These are phyloP conservation scores for Vireo griseus DNA, from an alignment of 2,797 vertebrate genomes.

Conservation along the genomic window DNA sequence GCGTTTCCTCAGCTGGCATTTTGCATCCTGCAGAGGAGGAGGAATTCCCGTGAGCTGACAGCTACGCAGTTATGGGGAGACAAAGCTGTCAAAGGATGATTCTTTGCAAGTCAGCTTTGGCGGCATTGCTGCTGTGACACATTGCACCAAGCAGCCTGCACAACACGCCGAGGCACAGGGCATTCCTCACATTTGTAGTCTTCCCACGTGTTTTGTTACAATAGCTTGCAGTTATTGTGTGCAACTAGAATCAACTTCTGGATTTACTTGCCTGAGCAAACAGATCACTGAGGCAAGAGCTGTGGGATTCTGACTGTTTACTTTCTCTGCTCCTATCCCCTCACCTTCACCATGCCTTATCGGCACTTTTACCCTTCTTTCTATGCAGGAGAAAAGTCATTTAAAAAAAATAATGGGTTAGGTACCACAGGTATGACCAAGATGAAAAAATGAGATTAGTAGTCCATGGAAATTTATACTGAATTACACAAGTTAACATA, in stretches of 20 bases:
- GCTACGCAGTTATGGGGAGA: not conserved
- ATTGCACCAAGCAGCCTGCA: conserved; percentile 3
- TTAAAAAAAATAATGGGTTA: not conserved
- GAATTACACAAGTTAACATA: not conserved
- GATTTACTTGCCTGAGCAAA: not conserved
- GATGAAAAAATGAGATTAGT: not conserved
- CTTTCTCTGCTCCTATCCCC: not conserved
- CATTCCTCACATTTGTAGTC: conserved; percentile 30
- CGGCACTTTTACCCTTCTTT: not conserved
- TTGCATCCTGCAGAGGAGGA: conserved; percentile 7
- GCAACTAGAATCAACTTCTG: not conserved
- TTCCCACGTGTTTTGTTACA: not conserved
- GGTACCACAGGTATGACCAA: not conserved
- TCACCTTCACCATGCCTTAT: not conserved
- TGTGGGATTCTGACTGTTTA: not conserved
- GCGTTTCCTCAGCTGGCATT: conserved; percentile 21
- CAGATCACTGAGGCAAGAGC: not conserved
- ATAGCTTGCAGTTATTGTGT: not conserved
- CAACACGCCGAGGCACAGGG: not conserved
- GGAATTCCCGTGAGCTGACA: conserved; percentile 52
- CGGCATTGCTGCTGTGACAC: conserved; percentile 36
- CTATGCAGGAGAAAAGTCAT: not conserved
- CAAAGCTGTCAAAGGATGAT: conserved; percentile 31
- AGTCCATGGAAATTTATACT: not conserved
- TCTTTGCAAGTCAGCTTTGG: conserved; percentile 51